Percentiles rank a stretch among this genome's conserved stretches.
Conservation (phyloP, 2,113 vertebrate genomes). For the Mormyrus lacerda region DNA sequence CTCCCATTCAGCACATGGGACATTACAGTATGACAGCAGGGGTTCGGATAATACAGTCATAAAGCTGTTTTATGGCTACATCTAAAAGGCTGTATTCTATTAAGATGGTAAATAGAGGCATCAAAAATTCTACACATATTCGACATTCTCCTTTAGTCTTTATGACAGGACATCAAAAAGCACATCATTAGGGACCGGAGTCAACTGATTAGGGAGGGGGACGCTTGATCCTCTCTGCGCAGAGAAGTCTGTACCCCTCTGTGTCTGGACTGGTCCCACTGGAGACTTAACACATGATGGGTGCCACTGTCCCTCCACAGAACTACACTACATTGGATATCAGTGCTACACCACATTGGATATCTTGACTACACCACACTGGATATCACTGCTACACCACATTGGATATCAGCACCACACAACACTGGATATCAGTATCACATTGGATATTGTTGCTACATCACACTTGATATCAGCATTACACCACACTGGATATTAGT, state of each 20-base stretch:
- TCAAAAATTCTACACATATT: conserved; percentile 35
- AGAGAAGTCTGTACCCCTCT: not conserved
- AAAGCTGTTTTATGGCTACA: conserved; percentile 40
- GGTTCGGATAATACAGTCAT: conserved; percentile 35
- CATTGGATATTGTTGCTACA: not conserved
- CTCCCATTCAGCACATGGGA: conserved; percentile 34
- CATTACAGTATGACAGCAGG: conserved; percentile 34
- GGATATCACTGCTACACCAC: not conserved
- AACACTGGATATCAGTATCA: not conserved
- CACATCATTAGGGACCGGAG: conserved; percentile 4
- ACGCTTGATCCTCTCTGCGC: not conserved
- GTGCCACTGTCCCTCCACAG: not conserved
- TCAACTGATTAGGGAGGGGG: not conserved
- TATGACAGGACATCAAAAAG: conserved; percentile 31
- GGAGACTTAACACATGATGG: not conserved
- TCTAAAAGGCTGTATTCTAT: conserved; percentile 42
- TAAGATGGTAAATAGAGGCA: conserved; percentile 29
- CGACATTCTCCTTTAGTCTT: conserved; percentile 18
- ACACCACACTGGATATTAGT: not conserved
- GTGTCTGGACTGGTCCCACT: not conserved
- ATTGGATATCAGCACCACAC: not conserved
- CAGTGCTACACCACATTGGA: not conserved
- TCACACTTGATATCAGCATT: not conserved
- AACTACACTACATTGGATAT: not conserved
- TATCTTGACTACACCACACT: no score